A percentile compares a stretch with the other conserved stretches of the same genome.
Conservation (phyloP, 2,888 invertebrate genomes). For the Hyposoter didymator region DNA sequence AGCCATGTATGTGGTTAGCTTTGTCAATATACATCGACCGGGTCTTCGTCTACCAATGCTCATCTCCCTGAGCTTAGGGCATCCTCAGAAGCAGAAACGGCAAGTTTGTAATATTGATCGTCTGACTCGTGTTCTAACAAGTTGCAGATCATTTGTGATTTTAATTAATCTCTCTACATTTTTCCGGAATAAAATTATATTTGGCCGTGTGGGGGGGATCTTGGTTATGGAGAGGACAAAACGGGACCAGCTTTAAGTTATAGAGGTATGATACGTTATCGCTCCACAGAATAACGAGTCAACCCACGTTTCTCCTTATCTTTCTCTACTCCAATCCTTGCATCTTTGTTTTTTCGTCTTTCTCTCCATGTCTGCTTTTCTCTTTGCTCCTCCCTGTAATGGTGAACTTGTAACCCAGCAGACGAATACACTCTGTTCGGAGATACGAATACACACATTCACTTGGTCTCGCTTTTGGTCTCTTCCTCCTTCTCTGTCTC, state of each 20-base stretch:
- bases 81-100: neutral
- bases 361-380: conserved; percentile 60
- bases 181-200: neutral
- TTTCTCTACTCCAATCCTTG: conserved; percentile 69
- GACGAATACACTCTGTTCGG: conserved; percentile 45
- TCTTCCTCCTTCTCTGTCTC: neutral
- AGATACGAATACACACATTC: conserved; percentile 16
- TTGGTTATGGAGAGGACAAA: conserved; percentile 59
- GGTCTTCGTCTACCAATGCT: neutral
- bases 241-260: conserved; percentile 76
- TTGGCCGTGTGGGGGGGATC: neutral
- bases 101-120: neutral
- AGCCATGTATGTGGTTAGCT: conserved; percentile 12
- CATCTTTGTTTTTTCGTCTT: conserved; percentile 54
- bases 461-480: neutral
- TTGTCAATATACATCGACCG: neutral
- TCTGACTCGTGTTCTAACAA: neutral
- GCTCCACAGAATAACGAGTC: conserved; percentile 76
- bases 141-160: neutral
- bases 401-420: conserved; percentile 60
- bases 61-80: neutral
- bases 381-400: conserved; percentile 26
- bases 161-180: neutral
- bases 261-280: conserved; percentile 80
- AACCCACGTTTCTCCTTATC: conserved; percentile 81